Percentiles rank a stretch among this genome's conserved stretches.
Conservation (phyloP, 1,140 invertebrate genomes). For the Oscheius sp. region DNA sequence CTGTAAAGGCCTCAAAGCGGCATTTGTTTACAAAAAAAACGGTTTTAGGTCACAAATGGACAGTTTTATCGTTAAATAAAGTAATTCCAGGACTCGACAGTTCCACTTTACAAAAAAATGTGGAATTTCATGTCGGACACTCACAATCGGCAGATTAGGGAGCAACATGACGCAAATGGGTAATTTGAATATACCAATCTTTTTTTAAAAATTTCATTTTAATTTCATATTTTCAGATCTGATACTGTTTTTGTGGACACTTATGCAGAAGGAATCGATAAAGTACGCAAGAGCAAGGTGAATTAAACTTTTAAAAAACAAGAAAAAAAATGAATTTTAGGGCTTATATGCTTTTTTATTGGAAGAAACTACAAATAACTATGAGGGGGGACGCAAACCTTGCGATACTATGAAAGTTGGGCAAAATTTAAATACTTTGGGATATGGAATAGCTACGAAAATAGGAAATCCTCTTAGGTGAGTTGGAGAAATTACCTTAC, state of each 20-base stretch:
- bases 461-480: conserved; percentile 60
- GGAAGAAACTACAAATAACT: conserved; percentile 90
- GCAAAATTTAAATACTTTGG: conserved; percentile 60
- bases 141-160: conserved; percentile 14
- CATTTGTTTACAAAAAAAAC: no score
- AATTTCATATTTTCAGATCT: conserved; percentile 21
- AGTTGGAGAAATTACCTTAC: no score
- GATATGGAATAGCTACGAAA: conserved; percentile 59
- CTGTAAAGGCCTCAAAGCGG: no score
- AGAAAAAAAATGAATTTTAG: conserved; percentile 61
- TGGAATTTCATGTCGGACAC: conserved; percentile 80
- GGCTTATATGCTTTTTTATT: conserved; percentile 86
- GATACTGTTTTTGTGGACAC: conserved; percentile 70
- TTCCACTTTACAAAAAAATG: conserved; percentile 85
- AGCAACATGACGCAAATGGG: conserved; percentile 5
- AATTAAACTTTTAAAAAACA: neutral
- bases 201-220: neutral
- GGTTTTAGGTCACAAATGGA: no score
- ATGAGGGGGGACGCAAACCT: conserved; percentile 83
- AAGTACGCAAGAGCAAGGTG: conserved; percentile 67
- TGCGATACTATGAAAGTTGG: conserved; percentile 94
- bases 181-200: neutral
- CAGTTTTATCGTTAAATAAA: neutral
- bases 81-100: conserved; percentile 70
- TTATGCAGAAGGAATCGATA: conserved; percentile 79